phyloP scores from a whole-genome alignment of 37 sponge, comb jelly and placozoan species.

The Trichoplax adhaerens region DNA sequence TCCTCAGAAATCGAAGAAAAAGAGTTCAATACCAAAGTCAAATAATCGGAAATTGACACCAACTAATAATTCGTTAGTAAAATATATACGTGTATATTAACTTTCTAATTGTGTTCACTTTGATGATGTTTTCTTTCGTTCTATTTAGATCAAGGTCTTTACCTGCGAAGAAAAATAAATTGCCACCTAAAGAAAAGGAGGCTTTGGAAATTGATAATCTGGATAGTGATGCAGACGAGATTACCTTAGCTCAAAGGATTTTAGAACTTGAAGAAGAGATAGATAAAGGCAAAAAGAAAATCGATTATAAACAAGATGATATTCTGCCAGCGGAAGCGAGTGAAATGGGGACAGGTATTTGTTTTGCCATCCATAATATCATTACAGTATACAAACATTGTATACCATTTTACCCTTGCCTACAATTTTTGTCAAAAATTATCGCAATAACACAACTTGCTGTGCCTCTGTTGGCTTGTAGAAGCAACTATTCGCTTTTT shows the following conservation, averaged over 20 bases:
- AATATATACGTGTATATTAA: too few species aligned
- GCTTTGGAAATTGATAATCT: background rate
- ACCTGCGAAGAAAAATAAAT: too few species aligned
- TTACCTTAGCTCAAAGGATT: slow-evolving; percentile 2
- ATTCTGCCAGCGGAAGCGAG: slow-evolving; percentile 40
- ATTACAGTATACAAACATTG: too few species aligned
- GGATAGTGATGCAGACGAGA: background rate
- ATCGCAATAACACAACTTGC: background rate
- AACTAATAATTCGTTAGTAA: too few species aligned
- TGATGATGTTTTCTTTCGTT: too few species aligned
- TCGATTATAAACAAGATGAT: slow-evolving; percentile 15
- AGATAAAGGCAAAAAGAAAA: background rate
- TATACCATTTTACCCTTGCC: background rate
- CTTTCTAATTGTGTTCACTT: too few species aligned
- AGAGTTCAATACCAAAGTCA: too few species aligned
- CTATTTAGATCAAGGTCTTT: too few species aligned
- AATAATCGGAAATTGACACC: too few species aligned
- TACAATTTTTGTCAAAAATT: slow-evolving; percentile 2
- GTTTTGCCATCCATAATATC: too few species aligned
- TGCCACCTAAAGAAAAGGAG: background rate
- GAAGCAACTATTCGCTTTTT: slow-evolving; percentile 64
- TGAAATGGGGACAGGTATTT: slow-evolving; percentile 45
- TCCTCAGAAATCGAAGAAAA: too few species aligned
- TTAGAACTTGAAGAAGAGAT: background rate
- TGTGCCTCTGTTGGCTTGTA: background rate